These are phyloP conservation scores for Leucophenga varia DNA, from an alignment of 1,140 invertebrate species.

Conservation along the genomic window DNA sequence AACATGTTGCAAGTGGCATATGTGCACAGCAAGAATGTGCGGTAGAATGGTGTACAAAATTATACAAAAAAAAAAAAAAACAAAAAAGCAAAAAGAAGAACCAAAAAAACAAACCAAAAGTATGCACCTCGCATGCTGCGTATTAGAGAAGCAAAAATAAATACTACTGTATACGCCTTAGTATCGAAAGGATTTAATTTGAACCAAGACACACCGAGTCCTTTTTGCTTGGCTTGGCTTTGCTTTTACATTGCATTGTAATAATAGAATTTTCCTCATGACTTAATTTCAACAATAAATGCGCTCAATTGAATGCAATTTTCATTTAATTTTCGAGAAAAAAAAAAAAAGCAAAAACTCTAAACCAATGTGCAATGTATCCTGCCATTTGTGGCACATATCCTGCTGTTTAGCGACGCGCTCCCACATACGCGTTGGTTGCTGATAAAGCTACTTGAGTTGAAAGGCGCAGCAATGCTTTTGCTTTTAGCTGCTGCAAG, in stretches of 20 bases:
- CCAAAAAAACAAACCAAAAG: slow-evolving; percentile 13
- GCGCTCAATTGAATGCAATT: slow-evolving; percentile 54
- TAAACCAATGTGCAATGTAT: slow-evolving; percentile 23
- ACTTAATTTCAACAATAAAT: slow-evolving; percentile 53
- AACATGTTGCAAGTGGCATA: slow-evolving; percentile 20
- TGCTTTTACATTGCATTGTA: too few relatives aligned
- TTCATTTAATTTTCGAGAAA: slow-evolving; percentile 38
- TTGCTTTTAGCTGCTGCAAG: not conserved
- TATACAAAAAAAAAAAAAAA: slow-evolving; percentile 7
- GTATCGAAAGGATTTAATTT: too few relatives aligned
- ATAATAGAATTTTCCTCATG: slow-evolving; percentile 53
- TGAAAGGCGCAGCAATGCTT: slow-evolving; percentile 23
- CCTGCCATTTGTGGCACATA: too few relatives aligned
- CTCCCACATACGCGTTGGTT: slow-evolving; percentile 30
- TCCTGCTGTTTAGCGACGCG: too few relatives aligned
- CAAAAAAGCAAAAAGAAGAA: slow-evolving; percentile 24
- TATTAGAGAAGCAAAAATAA: slow-evolving; percentile 44
- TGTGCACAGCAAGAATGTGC: slow-evolving; percentile 5
- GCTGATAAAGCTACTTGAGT: slow-evolving; percentile 53
- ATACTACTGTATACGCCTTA: slow-evolving; percentile 20
- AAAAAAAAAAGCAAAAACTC: not conserved
- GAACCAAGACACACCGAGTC: slow-evolving; percentile 16
- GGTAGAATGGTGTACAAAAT: slow-evolving; percentile 17
- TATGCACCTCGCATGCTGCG: slow-evolving; percentile 22
- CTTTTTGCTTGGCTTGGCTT: slow-evolving; percentile 45